Base-by-base conservation (phyloP, 2,113 vertebrate species). In the Catagonus wagneri region DNA sequence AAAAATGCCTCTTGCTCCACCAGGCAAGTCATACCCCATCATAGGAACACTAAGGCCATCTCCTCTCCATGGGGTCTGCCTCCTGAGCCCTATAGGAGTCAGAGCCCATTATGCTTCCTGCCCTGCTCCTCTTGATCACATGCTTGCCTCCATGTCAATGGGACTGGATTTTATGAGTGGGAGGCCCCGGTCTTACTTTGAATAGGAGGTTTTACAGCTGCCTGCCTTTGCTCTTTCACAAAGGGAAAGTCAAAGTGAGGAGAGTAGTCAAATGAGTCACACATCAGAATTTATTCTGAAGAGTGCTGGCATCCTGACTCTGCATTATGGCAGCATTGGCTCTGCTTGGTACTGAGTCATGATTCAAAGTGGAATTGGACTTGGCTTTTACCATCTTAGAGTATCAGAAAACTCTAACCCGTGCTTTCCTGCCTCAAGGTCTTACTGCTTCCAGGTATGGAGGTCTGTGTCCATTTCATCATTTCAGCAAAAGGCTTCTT, bases 181-280 rank as follows among this genome's bases (percentile, higher is more conserved):
- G 81, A 83, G 29, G 7, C 63, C 80, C 84, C 94, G 85, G 94
- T 36, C n/a, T 96, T 89, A 29, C 80, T 92, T 94, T 87, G 27
- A 90, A 34, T 71, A 29, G 4, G 69, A 97, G 19, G 91, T 94
- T 97, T 96, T 89, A 32, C 44, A 97, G 85, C 44, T 2, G 80
- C 54, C 90, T 92, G 20, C n/a, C 66, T 96, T 97, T 92, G 79
- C 78, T 95, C 27, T 25, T 83, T 95, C 74, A 50, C 63, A 29
- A 93, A 96, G 89, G 29, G 3, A 92, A 97, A 96, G 84, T 96
- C 89, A 95, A 32, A 36, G 13, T 23, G 36, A 44, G 12, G 79
- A 29, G 95, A 90, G 9, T 76, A 83, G 6, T 75, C 54, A 36
- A 56, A 65, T 92, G 75, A 96, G 61, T 97, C 96, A 32, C 0